These are phyloP conservation scores for Heliconius sara DNA, from an alignment of 2,888 invertebrate genomes.

Conservation along the genomic window DNA sequence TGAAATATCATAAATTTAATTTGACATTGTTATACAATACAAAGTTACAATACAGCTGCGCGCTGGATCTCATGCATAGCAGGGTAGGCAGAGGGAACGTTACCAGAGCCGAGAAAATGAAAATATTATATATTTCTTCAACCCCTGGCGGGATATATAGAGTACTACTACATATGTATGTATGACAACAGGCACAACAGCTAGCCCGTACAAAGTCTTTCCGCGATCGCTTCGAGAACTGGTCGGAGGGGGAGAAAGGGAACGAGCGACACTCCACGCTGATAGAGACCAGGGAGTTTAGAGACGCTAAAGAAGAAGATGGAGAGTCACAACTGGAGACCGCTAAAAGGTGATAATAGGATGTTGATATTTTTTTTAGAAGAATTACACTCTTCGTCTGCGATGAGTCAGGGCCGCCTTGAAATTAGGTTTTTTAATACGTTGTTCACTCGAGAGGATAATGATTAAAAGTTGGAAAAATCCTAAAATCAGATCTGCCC, in stretches of 20 bases:
- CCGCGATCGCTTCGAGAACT: constrained; percentile 94
- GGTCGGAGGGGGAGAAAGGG: constrained; percentile 87
- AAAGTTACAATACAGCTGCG: too few relatives aligned
- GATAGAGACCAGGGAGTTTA: neutral
- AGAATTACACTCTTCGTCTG: neutral
- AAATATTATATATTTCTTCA: too few relatives aligned
- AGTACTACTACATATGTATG: neutral
- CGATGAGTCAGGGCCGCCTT: neutral
- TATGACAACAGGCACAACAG: constrained; percentile 85
- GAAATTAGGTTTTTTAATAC: too few relatives aligned
- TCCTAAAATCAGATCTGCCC: too few relatives aligned
- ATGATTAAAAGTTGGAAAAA: too few relatives aligned
- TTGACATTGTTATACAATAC: too few relatives aligned
- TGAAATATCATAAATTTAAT: too few relatives aligned
- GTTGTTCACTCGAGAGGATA: too few relatives aligned
- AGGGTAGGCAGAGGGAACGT: too few relatives aligned
- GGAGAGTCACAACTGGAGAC: constrained; percentile 93
- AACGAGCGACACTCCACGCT: constrained; percentile 66
- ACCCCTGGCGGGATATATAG: too few relatives aligned
- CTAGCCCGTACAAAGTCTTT: constrained; percentile 92
- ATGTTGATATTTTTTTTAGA: neutral
- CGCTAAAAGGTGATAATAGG: constrained; percentile 86
- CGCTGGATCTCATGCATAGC: too few relatives aligned
- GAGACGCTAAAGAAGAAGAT: constrained; percentile 68
- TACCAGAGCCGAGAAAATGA: too few relatives aligned